Evolutionary conservation across 2,888 invertebrate species (phyloP).

Genomic region (Gryllus longicercus): DNA sequence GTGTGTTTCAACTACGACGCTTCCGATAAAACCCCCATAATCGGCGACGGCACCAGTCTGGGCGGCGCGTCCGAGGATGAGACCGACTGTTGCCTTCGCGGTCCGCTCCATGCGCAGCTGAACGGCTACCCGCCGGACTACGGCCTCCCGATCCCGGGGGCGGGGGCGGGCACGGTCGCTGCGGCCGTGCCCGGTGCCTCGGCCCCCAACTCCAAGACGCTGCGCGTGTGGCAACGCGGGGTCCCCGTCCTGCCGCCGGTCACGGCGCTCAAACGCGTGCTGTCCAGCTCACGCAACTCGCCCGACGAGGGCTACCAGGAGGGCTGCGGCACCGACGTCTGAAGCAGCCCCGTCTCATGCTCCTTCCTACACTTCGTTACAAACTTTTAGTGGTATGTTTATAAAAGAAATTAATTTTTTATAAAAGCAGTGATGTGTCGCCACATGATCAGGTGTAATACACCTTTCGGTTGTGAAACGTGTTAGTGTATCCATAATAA

Average conservation of each 20-base stretch:
- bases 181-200: conserved; percentile 35
- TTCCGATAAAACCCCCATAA: conserved; percentile 73
- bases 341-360: conserved; percentile 41
- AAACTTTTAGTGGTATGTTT: no score
- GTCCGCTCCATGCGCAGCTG: conserved; percentile 46
- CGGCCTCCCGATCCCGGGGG: conserved; percentile 61
- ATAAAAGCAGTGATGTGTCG: no score
- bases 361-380: no score
- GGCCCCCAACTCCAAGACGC: conserved; percentile 60
- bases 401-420: no score
- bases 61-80: conserved; percentile 47
- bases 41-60: conserved; percentile 50
- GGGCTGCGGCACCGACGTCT: conserved; percentile 89
- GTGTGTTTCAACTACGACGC: conserved; percentile 50
- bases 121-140: conserved; percentile 70
- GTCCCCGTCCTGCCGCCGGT: conserved; percentile 83
- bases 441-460: no score
- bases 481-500: no score
- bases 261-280: conserved; percentile 77
- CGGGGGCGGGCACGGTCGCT: no score
- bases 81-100: conserved; percentile 58
- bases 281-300: conserved; percentile 68
- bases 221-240: conserved; percentile 83
- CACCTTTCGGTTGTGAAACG: no score
- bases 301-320: conserved; percentile 90